Conservation (phyloP, 2,113 vertebrate species). For the Excalfactoria chinensis region DNA sequence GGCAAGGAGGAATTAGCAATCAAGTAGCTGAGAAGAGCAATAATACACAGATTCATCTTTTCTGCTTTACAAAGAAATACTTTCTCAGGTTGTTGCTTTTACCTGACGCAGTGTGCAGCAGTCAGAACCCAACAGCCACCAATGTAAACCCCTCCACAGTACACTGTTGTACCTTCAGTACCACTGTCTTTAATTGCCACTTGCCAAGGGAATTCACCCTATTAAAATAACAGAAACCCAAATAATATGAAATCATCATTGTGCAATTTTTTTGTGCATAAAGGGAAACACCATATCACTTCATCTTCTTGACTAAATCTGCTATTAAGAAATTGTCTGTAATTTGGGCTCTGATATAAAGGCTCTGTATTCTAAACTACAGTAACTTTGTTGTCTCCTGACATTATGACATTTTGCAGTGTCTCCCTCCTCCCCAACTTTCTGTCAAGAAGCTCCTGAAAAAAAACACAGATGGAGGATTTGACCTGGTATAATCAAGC, state of each 20-base stretch:
- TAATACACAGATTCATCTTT: neutral
- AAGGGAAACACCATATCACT: neutral
- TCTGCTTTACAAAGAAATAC: neutral
- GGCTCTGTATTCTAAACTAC: neutral
- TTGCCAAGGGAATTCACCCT: constrained; percentile 97
- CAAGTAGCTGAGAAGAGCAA: neutral
- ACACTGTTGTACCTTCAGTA: constrained; percentile 46
- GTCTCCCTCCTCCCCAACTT: neutral
- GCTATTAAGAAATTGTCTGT: neutral
- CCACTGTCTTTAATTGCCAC: constrained; percentile 82
- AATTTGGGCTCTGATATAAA: neutral
- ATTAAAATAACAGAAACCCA: constrained; percentile 26
- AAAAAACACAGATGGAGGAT: neutral
- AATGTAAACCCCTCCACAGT: constrained; percentile 92
- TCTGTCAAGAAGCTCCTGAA: neutral
- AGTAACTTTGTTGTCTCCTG: neutral
- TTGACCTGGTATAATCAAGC: neutral
- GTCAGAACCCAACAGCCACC: constrained; percentile 95
- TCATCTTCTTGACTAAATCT: neutral
- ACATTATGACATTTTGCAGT: neutral
- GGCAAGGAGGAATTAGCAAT: neutral
- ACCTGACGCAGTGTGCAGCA: constrained; percentile 96
- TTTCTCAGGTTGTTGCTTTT: neutral
- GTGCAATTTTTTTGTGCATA: neutral
- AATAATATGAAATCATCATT: neutral